Base-by-base conservation (phyloP, 2,888 invertebrate genomes). In the Eumacrocentrus americanus region DNA sequence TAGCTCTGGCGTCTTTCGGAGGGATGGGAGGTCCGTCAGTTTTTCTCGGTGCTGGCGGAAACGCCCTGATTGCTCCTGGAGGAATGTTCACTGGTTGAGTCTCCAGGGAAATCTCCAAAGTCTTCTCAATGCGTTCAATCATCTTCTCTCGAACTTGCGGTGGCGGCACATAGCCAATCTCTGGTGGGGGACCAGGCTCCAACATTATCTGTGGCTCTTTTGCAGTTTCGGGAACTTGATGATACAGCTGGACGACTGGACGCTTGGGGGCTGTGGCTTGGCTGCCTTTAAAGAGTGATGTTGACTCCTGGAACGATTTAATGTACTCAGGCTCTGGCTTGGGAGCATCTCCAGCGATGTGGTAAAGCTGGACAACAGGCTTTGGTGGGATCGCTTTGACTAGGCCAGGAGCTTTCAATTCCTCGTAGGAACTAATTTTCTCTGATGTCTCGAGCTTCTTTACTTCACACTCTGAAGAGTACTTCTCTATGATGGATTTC, bases 141-240 rank as follows among this genome's bases (percentile, higher is more conserved):
- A 86, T 83, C 1, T 86, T 86, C 59, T 82, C 84, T n/a, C 83
- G 82, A 35, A 78, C 72, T 20, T 77, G 69, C 0, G 84, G 83
- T 6, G 85, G 83, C 23, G 86, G 84, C 0, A 86, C 86, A 75
- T 84, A 89, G 40, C 84, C 87, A 6, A 90, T 87, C 80, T 88
- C 88, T 12, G 89, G 88, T 2, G 89, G 87, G 9, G 88, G 83
- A 3, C 89, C 89, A 0, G 89, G 89, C 72, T 87, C 84, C n/a
- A 89, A 62, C n/a, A 56, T 47, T 3, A 65, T 68, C 38, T 1
- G 51, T 0, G 67, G 57, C 50, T 66, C 70, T 20, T 59, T 65
- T 0, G 63, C 54, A 1, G 61, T 16, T 11, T 69, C 69, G 2
- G 58, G 9, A 3, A 57, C 37, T 7, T 58, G 51, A 44, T 74